These are phyloP conservation scores for Sinohyriopsis cumingii DNA, from an alignment of 2,888 invertebrate species.

Conservation along the genomic window DNA sequence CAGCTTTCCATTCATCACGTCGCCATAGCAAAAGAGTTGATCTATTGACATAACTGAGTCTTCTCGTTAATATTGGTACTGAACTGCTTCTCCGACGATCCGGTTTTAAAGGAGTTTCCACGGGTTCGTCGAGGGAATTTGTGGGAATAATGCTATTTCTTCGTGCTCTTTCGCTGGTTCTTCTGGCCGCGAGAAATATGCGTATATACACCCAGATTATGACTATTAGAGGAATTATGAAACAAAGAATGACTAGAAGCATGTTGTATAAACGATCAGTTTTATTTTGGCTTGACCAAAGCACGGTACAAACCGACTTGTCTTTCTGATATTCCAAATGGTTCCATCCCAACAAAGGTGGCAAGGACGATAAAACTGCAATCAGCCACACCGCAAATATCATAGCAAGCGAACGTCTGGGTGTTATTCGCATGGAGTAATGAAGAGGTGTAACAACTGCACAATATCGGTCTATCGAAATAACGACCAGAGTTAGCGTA, in stretches of 20 bases:
- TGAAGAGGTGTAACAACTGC: constrained; percentile 80
- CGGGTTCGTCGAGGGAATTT: constrained; percentile 32
- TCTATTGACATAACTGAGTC: constrained; percentile 85
- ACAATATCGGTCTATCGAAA: constrained; percentile 80
- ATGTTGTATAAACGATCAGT: constrained; percentile 68
- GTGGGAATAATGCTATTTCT: constrained; percentile 73
- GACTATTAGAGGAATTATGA: constrained; percentile 73
- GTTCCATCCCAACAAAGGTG: constrained; percentile 68
- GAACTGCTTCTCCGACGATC: constrained; percentile 51
- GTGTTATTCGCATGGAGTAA: constrained; percentile 76
- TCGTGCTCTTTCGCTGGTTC: constrained; percentile 79
- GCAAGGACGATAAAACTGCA: constrained; percentile 70
- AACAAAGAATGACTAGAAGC: constrained; percentile 72
- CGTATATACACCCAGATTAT: constrained; percentile 82
- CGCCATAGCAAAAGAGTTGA: constrained; percentile 80
- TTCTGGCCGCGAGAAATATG: constrained; percentile 82
- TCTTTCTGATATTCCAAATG: constrained; percentile 56
- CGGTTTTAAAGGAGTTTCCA: constrained; percentile 44
- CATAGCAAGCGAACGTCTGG: constrained; percentile 71
- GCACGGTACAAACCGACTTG: constrained; percentile 62
- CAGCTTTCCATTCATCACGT: constrained; percentile 90
- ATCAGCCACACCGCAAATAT: constrained; percentile 72
- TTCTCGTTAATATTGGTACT: constrained; percentile 72
- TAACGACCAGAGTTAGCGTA: constrained; percentile 78
- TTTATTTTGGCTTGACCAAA: constrained; percentile 53